These are phyloP conservation scores for Enteromius argenteus DNA, from an alignment of 2,797 vertebrate genomes.

Conservation along the genomic window DNA sequence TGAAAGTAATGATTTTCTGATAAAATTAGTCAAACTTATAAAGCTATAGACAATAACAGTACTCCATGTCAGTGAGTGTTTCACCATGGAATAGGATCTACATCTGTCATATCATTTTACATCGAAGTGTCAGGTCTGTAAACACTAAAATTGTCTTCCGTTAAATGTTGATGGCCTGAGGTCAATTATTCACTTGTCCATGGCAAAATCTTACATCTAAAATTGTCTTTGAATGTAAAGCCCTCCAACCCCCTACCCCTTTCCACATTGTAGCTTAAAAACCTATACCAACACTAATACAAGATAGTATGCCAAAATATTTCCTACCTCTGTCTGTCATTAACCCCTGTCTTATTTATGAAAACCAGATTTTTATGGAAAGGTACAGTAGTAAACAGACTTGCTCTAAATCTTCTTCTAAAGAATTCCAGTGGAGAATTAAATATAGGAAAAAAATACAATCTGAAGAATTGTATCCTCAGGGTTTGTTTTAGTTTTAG, in stretches of 20 bases:
- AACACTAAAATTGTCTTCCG: conserved; percentile 17
- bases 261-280: not conserved
- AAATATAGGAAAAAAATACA: not conserved
- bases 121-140: conserved; percentile 39
- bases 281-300: not conserved
- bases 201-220: not conserved
- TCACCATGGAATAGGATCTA: not conserved
- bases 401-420: conserved; percentile 25
- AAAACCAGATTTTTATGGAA: not conserved
- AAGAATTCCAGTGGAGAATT: conserved; percentile 1
- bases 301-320: not conserved
- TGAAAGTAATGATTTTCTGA: not conserved
- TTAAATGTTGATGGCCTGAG: conserved; percentile 18
- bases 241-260: not conserved
- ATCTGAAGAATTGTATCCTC: not conserved
- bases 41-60: not conserved
- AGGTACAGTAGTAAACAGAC: not conserved
- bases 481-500: conserved; percentile 30
- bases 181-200: not conserved
- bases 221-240: not conserved
- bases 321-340: not conserved
- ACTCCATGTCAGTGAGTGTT: not conserved
- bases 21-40: not conserved
- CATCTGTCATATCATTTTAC: conserved; percentile 47
- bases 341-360: not conserved